Percentiles rank a stretch among this genome's conserved stretches.
phyloP scores from a whole-genome alignment of 2,888 invertebrate species.

The Metallyticus violacea region DNA sequence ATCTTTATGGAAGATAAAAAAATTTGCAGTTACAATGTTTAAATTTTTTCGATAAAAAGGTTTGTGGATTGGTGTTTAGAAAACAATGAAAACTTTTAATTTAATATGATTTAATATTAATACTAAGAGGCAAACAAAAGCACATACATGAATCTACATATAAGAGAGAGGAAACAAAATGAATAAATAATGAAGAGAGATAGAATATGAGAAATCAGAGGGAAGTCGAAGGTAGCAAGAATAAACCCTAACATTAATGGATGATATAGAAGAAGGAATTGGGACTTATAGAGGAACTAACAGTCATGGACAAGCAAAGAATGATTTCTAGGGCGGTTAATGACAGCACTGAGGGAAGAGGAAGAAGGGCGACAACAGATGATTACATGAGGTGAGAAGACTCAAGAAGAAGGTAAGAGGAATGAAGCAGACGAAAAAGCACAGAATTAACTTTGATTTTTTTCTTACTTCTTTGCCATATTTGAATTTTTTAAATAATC shows the following conservation, averaged over 20 bases:
- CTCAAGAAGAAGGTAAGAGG: too few relatives aligned
- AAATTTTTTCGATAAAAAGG: too few relatives aligned
- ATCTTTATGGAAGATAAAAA: too few relatives aligned
- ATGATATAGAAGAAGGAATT: background rate
- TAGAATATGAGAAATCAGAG: background rate
- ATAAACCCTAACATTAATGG: background rate
- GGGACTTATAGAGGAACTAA: background rate
- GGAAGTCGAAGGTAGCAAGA: background rate
- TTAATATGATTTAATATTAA: too few relatives aligned
- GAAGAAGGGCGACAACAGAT: background rate
- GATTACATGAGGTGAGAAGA: background rate
- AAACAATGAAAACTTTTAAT: too few relatives aligned
- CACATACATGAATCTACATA: too few relatives aligned
- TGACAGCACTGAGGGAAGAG: background rate
- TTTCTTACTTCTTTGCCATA: too few relatives aligned
- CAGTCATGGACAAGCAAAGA: background rate
- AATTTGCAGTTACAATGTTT: too few relatives aligned
- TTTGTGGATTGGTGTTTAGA: too few relatives aligned
- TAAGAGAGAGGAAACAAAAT: background rate
- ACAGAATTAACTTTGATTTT: too few relatives aligned
- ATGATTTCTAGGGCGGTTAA: background rate
- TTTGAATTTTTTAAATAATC: too few relatives aligned
- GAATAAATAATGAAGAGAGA: background rate
- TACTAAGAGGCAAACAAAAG: too few relatives aligned
- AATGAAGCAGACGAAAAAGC: background rate